phyloP scores from a whole-genome alignment of 2,888 invertebrate genomes.

The Xanthia togata region DNA sequence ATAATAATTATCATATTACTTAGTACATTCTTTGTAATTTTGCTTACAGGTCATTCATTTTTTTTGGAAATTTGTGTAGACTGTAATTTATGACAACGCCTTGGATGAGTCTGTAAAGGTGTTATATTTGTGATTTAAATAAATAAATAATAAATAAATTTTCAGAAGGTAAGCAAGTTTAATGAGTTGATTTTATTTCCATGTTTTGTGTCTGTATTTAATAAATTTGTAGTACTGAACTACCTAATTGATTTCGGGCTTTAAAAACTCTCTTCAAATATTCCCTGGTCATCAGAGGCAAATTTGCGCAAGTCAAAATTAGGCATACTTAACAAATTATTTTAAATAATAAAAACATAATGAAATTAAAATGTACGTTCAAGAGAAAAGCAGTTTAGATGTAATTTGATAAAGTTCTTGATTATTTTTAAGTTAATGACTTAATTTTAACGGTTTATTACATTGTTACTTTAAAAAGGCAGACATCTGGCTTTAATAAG shows the following conservation, averaged over 20 bases:
- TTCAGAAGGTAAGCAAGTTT: not conserved
- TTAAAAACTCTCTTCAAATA: not conserved
- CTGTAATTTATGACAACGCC: too few species aligned
- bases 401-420: constrained; percentile 42
- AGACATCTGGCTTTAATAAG: constrained; percentile 21
- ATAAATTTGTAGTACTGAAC: too few species aligned
- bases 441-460: constrained; percentile 44
- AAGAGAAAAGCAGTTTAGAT: constrained; percentile 15
- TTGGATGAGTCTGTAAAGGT: too few species aligned
- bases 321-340: not conserved
- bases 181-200: not conserved
- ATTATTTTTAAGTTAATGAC: constrained; percentile 51
- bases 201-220: not conserved
- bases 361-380: constrained; percentile 5
- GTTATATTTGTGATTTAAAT: too few species aligned
- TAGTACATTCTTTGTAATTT: too few species aligned
- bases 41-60: too few species aligned
- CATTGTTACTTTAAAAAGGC: constrained; percentile 36
- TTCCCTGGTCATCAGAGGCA: not conserved
- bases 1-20: too few species aligned
- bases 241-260: not conserved
- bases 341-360: not conserved
- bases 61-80: too few species aligned
- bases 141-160: too few species aligned
- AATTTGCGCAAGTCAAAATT: not conserved